Evolutionary conservation across 2,797 vertebrate species (phyloP).

Genomic region (Acanthornis magna): DNA sequence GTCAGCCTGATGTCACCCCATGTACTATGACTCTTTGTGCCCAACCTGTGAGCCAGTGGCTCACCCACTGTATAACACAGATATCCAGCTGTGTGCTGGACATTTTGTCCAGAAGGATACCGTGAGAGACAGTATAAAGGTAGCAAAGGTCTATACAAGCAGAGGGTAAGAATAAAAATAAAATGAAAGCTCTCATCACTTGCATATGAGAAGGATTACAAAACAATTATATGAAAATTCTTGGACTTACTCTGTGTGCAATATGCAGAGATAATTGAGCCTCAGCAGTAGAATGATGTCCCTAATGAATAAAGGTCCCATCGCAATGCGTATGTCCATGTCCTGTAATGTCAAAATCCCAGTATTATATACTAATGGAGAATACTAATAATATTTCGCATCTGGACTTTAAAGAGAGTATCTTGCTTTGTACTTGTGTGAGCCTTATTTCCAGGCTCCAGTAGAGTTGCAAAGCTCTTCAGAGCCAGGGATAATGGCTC

Average conservation of each 20-base stretch:
- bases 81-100: neutral
- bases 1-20: neutral
- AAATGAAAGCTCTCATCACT: neutral
- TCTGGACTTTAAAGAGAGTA: neutral
- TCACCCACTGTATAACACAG: no score
- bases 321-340: neutral
- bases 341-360: neutral
- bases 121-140: neutral
- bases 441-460: neutral
- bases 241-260: neutral
- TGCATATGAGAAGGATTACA: neutral
- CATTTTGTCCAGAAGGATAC: neutral
- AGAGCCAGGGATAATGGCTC: neutral
- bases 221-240: neutral
- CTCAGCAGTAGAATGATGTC: neutral
- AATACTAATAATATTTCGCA: neutral
- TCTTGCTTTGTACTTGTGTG: neutral
- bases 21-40: neutral
- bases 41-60: neutral
- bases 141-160: neutral
- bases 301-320: fast-evolving
- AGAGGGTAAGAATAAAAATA: neutral
- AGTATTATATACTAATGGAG: neutral
- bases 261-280: neutral
- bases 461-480: neutral